Evolutionary conservation across 2,888 invertebrate species (phyloP).

Genomic region (Cecidostiba fungosa): DNA sequence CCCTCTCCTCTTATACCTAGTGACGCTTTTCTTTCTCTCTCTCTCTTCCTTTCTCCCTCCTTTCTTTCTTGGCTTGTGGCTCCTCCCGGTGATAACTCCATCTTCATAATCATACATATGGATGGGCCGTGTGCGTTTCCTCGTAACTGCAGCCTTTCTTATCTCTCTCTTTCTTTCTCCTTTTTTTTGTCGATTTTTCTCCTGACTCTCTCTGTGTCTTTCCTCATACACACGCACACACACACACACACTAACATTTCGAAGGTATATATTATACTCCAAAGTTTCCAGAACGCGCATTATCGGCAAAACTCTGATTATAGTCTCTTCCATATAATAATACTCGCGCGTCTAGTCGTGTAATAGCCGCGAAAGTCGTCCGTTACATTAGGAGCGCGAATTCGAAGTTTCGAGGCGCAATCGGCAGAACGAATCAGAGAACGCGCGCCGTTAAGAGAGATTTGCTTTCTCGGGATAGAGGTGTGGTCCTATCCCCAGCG

Average conservation of each 20-base stretch:
- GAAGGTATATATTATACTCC: neutral
- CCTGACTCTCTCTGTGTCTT: neutral
- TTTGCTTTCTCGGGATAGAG: slow-evolving; percentile 43
- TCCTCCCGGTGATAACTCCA: slow-evolving; percentile 74
- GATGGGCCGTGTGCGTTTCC: slow-evolving; percentile 70
- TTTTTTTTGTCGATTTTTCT: neutral
- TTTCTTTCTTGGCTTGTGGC: slow-evolving; percentile 55
- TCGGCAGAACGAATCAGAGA: slow-evolving; percentile 55
- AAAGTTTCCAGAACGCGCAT: slow-evolving; percentile 10
- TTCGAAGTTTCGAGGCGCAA: slow-evolving; percentile 45
- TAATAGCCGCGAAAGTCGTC: slow-evolving; percentile 34
- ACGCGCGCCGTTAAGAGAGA: slow-evolving; percentile 50
- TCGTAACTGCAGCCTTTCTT: slow-evolving; percentile 55
- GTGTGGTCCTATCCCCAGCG: slow-evolving; percentile 52
- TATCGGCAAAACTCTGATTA: neutral
- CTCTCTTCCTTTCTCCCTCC: slow-evolving; percentile 54
- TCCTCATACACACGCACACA: neutral
- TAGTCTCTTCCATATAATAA: neutral
- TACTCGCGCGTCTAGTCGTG: slow-evolving; percentile 16
- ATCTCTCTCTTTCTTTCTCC: slow-evolving; percentile 17
- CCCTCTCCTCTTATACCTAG: slow-evolving; percentile 1
- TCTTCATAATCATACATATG: slow-evolving; percentile 78
- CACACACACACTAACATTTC: too few relatives aligned
- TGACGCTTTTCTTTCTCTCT: slow-evolving; percentile 39
- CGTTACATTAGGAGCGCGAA: slow-evolving; percentile 33